phyloP scores from a whole-genome alignment of 2,888 invertebrate species.

The Julus scandinavius region DNA sequence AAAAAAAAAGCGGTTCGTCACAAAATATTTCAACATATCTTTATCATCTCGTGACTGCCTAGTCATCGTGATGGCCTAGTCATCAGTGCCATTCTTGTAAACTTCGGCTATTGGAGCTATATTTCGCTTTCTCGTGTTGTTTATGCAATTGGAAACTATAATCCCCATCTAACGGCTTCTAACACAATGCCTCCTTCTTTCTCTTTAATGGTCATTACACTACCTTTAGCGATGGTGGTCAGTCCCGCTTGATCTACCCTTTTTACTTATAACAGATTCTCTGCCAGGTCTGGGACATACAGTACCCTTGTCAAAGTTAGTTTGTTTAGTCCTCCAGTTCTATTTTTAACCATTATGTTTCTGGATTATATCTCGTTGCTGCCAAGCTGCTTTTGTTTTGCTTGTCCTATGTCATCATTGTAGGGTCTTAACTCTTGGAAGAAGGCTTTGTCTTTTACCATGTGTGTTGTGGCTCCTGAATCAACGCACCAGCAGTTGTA shows the following conservation, averaged over 20 bases:
- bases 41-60: neutral
- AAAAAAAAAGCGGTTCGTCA: too few species aligned
- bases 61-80: constrained; percentile 7
- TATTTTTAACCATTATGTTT: neutral
- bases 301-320: neutral
- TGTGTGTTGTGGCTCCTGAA: neutral
- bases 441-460: neutral
- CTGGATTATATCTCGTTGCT: neutral
- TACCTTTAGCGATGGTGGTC: neutral
- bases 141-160: neutral
- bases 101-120: neutral
- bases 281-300: neutral
- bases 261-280: neutral
- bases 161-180: neutral
- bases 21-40: too few species aligned
- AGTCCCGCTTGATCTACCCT: neutral
- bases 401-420: neutral
- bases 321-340: neutral
- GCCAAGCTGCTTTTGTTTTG: neutral
- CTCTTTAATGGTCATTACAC: neutral
- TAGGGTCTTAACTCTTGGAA: neutral
- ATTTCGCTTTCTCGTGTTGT: neutral
- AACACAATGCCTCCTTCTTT: neutral
- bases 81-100: neutral
- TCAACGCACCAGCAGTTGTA: neutral